These are phyloP conservation scores for Centropyge bicolor DNA, from an alignment of 2,797 vertebrate species.

Conservation along the genomic window DNA sequence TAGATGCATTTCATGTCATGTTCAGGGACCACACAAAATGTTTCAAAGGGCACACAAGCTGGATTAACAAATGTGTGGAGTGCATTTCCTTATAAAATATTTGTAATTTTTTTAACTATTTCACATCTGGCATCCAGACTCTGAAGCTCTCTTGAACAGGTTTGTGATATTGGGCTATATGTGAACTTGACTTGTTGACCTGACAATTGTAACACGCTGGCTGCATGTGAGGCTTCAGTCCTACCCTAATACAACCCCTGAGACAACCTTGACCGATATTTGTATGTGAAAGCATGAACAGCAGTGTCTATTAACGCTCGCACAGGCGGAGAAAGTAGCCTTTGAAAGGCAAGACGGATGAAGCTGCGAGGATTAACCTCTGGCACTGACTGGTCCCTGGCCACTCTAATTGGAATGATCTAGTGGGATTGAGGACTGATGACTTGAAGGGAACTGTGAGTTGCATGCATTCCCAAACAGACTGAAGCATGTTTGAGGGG, in stretches of 20 bases:
- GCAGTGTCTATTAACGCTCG: slow-evolving; percentile 32
- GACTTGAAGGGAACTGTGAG: slow-evolving; percentile 4
- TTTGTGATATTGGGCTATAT: slow-evolving; percentile 17
- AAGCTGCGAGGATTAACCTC: slow-evolving; percentile 45
- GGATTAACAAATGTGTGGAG: not conserved
- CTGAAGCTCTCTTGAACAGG: not conserved
- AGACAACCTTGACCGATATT: slow-evolving; percentile 47
- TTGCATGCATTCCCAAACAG: slow-evolving; percentile 4
- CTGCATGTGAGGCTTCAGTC: slow-evolving; percentile 24
- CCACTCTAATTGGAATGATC: slow-evolving; percentile 25
- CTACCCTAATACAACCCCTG: not conserved
- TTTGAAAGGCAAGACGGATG: slow-evolving; percentile 63
- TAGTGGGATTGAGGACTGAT: slow-evolving; percentile 19
- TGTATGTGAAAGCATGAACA: slow-evolving; percentile 32
- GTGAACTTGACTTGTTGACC: slow-evolving; percentile 26
- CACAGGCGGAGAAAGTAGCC: slow-evolving; percentile 23
- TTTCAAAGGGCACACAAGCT: not conserved
- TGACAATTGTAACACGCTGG: slow-evolving; percentile 23
- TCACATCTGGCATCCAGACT: not conserved
- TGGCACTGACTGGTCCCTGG: slow-evolving; percentile 5
- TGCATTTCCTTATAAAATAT: not conserved
- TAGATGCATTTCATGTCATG: not conserved
- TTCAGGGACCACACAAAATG: not conserved
- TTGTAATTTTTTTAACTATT: not conserved
- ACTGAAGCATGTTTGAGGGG: not conserved